Evolutionary conservation across 2,888 invertebrate genomes (phyloP).

Genomic region (Patella pellucida): DNA sequence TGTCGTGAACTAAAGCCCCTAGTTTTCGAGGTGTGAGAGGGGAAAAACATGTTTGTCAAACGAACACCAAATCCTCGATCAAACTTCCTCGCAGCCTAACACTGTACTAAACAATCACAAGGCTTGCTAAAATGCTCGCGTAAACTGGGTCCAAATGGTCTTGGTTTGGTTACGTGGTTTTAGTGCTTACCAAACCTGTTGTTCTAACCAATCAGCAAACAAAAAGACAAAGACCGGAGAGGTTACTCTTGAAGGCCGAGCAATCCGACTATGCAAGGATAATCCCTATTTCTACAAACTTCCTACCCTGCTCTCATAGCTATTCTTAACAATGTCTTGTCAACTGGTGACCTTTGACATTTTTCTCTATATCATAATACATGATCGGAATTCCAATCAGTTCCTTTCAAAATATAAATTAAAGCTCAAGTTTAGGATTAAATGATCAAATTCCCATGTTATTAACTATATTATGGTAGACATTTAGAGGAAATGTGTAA

Average conservation of each 20-base stretch:
- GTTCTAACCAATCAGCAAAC: slow-evolving; percentile 4
- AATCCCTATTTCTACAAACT: slow-evolving; percentile 2
- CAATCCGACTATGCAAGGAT: neutral
- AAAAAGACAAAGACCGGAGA: neutral
- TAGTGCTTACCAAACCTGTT: neutral
- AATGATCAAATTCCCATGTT: too few species aligned
- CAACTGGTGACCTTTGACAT: too few species aligned
- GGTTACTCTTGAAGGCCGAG: neutral
- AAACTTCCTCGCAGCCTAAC: neutral
- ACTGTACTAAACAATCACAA: slow-evolving; percentile 1
- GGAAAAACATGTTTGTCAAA: slow-evolving; percentile 1
- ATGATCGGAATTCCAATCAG: too few species aligned
- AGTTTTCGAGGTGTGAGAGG: neutral
- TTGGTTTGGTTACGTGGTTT: neutral
- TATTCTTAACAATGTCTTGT: slow-evolving; percentile 4
- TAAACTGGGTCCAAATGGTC: neutral
- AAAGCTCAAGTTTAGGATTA: too few species aligned
- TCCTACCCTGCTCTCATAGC: neutral
- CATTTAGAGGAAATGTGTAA: too few species aligned
- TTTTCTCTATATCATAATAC: too few species aligned
- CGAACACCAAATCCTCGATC: neutral
- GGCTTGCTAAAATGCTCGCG: neutral
- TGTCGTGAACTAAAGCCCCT: neutral
- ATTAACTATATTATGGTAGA: too few species aligned
- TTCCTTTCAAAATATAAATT: too few species aligned